Evolutionary conservation across 30 jellyfish, hydroid and myxozoan genomes (phyloP).

Genomic region (Rhopilema esculentum): DNA sequence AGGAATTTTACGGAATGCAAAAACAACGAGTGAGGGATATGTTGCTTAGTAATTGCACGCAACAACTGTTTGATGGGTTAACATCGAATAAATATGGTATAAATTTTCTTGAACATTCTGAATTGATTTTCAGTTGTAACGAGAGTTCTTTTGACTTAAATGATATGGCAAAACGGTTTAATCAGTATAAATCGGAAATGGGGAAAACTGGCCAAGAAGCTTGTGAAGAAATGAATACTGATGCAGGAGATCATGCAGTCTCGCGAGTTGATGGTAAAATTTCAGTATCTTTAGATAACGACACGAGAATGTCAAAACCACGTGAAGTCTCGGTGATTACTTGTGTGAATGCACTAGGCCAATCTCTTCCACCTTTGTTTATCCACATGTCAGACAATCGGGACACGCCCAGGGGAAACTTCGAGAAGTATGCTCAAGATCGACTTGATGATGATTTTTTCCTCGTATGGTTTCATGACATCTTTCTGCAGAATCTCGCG

Average conservation of each 20-base stretch:
- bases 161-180: not conserved
- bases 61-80: constrained; percentile 33
- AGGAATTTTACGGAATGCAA: not conserved
- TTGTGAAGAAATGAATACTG: not conserved
- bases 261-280: constrained; percentile 31
- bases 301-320: not conserved
- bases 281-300: constrained; percentile 18
- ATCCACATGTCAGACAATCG: constrained; percentile 7
- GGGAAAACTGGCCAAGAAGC: constrained; percentile 4
- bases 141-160: constrained; percentile 34
- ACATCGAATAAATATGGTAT: constrained; percentile 45
- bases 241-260: not conserved
- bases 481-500: constrained; percentile 33
- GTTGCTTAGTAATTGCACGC: constrained; percentile 22
- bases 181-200: not conserved
- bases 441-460: constrained; percentile 51
- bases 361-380: constrained; percentile 47
- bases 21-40: constrained; percentile 19
- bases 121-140: constrained; percentile 45
- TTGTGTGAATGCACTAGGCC: constrained; percentile 56
- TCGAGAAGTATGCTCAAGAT: constrained; percentile 26
- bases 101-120: constrained; percentile 51
- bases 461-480: constrained; percentile 46
- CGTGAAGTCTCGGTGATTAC: constrained; percentile 32
- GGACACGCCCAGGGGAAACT: constrained; percentile 2